Conservation (phyloP, 1,140 invertebrate species). For the Drosophila ohnishii region DNA sequence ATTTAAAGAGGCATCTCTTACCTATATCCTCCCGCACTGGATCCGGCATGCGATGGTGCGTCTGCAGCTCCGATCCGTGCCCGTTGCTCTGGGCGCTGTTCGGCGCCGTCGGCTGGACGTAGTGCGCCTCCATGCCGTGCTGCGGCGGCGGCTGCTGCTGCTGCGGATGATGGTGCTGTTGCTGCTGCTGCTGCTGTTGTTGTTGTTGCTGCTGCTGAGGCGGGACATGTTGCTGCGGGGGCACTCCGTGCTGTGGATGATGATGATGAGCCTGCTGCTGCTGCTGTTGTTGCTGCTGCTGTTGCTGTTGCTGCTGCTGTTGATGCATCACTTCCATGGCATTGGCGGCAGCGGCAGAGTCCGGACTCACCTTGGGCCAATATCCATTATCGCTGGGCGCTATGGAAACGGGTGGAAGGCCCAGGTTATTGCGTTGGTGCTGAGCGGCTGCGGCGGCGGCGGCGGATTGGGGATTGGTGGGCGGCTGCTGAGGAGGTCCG, state of each 20-base stretch:
- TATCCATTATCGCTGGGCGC: constrained; percentile 87
- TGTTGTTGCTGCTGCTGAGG: constrained; percentile 79
- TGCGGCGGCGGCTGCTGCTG: constrained; percentile 83
- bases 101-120: constrained; percentile 61
- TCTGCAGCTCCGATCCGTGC: constrained; percentile 70
- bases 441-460: constrained; percentile 23
- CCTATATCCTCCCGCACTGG: constrained; percentile 84
- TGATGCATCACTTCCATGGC: constrained; percentile 87
- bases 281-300: constrained; percentile 69
- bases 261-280: constrained; percentile 68
- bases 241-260: constrained; percentile 61
- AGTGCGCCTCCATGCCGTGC: constrained; percentile 72
- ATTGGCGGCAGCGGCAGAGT: constrained; percentile 88
- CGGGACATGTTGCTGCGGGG: constrained; percentile 69
- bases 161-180: constrained; percentile 86
- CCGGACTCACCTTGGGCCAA: constrained; percentile 91
- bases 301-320: constrained; percentile 86
- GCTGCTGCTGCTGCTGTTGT: constrained; percentile 81
- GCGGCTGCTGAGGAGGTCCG: constrained; percentile 26
- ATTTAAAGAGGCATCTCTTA: constrained; percentile 43
- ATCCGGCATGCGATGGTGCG: constrained; percentile 82
- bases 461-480: constrained; percentile 38
- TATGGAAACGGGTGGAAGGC: constrained; percentile 73
- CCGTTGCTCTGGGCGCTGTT: constrained; percentile 67
- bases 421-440: constrained; percentile 71